Conservation (phyloP, 30 jellyfish, hydroid and myxozoan genomes). For the Cassiopea andromeda region DNA sequence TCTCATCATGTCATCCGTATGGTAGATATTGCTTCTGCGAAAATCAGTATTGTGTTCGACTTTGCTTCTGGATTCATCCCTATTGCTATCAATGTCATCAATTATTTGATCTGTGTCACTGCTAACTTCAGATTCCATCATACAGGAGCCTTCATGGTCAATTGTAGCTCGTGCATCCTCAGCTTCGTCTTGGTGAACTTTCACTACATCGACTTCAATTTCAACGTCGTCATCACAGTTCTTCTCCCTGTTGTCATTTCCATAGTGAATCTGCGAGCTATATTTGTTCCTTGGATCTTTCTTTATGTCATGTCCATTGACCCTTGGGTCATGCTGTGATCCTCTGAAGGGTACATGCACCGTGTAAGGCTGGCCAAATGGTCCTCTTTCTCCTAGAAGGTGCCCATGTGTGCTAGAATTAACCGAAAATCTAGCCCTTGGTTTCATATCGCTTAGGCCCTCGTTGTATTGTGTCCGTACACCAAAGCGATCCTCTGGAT, state of each 20-base stretch:
- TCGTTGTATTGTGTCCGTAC: not conserved
- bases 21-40: not conserved
- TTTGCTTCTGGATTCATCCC: not conserved
- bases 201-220: constrained; percentile 36
- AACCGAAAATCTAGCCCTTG: not conserved
- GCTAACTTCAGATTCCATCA: not conserved
- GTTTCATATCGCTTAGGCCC: not conserved
- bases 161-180: not conserved
- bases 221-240: constrained; percentile 20
- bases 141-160: not conserved
- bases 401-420: not conserved
- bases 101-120: not conserved
- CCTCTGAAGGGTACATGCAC: not conserved
- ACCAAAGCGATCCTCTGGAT: constrained; percentile 7
- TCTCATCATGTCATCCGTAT: not conserved
- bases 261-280: not conserved
- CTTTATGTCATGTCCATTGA: not conserved
- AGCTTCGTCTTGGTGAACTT: not conserved
- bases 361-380: not conserved
- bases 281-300: not conserved
- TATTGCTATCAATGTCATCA: not conserved
- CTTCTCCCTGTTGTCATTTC: not conserved
- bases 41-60: not conserved
- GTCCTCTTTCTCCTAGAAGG: not conserved
- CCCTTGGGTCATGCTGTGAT: not conserved